Conservation (phyloP, 1,140 invertebrate species). For the Phortica variegata region DNA sequence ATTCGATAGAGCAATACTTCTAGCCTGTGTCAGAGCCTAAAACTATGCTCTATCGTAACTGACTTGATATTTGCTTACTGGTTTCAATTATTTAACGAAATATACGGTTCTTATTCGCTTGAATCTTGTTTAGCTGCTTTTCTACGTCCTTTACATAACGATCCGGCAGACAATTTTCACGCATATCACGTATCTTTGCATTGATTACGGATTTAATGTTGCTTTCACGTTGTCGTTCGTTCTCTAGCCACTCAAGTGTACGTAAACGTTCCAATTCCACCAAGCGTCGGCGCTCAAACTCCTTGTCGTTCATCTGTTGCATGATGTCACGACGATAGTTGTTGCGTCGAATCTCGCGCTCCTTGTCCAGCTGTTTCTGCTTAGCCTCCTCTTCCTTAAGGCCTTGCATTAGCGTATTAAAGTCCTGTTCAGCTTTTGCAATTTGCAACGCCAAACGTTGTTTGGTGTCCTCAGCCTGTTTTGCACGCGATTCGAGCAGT, state of each 20-base stretch:
- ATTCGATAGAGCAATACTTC: too few relatives aligned
- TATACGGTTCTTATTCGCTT: slow-evolving; percentile 31
- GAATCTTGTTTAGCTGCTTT: slow-evolving; percentile 51
- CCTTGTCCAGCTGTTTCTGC: slow-evolving; percentile 51
- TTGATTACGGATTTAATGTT: slow-evolving; percentile 63
- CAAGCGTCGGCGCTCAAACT: slow-evolving; percentile 60
- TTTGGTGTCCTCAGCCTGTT: slow-evolving; percentile 58
- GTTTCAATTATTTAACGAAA: too few relatives aligned
- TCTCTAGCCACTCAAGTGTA: slow-evolving; percentile 62
- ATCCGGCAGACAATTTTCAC: slow-evolving; percentile 54
- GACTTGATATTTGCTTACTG: too few relatives aligned
- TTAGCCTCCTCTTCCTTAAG: slow-evolving; percentile 59
- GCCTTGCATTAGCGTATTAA: slow-evolving; percentile 59
- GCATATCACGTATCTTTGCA: slow-evolving; percentile 63
- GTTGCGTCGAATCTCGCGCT: slow-evolving; percentile 28
- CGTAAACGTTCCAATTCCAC: slow-evolving; percentile 58
- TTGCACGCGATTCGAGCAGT: slow-evolving; percentile 57
- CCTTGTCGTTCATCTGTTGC: slow-evolving; percentile 65
- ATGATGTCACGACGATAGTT: slow-evolving; percentile 43
- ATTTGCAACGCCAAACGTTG: slow-evolving; percentile 63
- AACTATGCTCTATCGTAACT: too few relatives aligned
- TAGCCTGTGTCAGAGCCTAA: too few relatives aligned
- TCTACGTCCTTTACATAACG: slow-evolving; percentile 56
- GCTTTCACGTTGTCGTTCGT: slow-evolving; percentile 60
- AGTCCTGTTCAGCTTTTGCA: slow-evolving; percentile 64